These are phyloP conservation scores for Chionis minor DNA, from an alignment of 2,113 vertebrate genomes.

Conservation along the genomic window DNA sequence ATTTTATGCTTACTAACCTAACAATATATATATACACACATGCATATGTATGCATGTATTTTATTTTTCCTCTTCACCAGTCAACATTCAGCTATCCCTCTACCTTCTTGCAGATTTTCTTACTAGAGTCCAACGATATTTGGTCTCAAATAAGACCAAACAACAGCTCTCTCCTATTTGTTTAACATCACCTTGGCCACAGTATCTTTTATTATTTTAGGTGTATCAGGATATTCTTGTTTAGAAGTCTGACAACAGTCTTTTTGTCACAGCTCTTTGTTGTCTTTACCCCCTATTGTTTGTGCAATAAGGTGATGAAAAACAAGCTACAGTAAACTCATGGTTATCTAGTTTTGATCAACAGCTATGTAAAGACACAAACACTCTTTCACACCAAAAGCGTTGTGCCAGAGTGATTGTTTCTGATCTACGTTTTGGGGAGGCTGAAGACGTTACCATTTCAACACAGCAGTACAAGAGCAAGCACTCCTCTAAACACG, in stretches of 20 bases:
- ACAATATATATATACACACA: neutral
- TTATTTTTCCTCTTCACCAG: neutral
- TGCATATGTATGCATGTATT: neutral
- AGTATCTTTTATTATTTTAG: neutral
- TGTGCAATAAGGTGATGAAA: neutral
- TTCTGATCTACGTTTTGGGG: neutral
- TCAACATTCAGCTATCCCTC: neutral
- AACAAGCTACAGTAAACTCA: neutral
- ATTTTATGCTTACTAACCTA: neutral
- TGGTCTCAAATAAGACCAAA: neutral
- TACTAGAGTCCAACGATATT: neutral
- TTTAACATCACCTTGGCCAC: neutral
- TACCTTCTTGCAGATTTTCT: neutral
- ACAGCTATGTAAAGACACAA: neutral
- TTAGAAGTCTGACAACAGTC: neutral
- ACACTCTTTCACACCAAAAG: neutral
- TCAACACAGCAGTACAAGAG: neutral
- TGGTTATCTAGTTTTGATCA: neutral
- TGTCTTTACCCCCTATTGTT: neutral
- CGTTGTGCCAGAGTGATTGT: accelerated
- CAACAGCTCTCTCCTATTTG: neutral
- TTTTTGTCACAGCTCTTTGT: neutral
- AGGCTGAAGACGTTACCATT: neutral
- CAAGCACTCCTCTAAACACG: neutral
- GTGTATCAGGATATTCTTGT: neutral